These are phyloP conservation scores for Orthochromis indermauri DNA, from an alignment of 2,113 vertebrate species.

Conservation along the genomic window DNA sequence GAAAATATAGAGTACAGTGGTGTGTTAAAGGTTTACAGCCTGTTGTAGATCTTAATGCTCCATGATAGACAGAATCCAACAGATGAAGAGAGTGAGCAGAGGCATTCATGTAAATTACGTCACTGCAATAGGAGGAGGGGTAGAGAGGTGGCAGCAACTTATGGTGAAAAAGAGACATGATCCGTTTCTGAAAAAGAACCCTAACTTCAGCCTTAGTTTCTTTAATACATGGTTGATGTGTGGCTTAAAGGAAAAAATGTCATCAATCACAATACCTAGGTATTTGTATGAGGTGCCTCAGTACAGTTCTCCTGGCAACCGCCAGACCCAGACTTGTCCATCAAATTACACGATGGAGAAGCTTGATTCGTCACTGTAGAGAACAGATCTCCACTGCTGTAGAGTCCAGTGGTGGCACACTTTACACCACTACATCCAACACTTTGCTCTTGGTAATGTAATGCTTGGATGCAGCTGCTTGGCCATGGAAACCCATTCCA, in stretches of 20 bases:
- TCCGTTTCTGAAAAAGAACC: neutral
- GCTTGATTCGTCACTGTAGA: neutral
- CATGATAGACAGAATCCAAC: neutral
- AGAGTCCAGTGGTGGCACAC: neutral
- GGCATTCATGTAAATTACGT: neutral
- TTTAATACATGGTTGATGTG: neutral
- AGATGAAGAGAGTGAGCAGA: neutral
- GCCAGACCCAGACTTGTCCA: neutral
- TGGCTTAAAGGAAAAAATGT: neutral
- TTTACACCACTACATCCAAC: neutral
- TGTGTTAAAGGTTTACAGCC: neutral
- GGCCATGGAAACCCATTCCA: neutral
- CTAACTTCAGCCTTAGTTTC: neutral
- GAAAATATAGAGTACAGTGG: neutral
- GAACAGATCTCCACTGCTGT: neutral
- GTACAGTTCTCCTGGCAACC: neutral
- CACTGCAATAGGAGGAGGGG: neutral
- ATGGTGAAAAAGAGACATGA: neutral
- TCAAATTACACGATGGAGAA: neutral
- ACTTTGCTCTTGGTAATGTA: neutral
- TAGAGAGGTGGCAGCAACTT: neutral
- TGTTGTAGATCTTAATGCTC: accelerated
- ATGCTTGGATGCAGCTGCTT: neutral
- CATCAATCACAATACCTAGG: neutral
- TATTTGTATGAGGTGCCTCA: neutral